phyloP scores from a whole-genome alignment of 2,888 invertebrate species.

The Caradrina clavipalpis region DNA sequence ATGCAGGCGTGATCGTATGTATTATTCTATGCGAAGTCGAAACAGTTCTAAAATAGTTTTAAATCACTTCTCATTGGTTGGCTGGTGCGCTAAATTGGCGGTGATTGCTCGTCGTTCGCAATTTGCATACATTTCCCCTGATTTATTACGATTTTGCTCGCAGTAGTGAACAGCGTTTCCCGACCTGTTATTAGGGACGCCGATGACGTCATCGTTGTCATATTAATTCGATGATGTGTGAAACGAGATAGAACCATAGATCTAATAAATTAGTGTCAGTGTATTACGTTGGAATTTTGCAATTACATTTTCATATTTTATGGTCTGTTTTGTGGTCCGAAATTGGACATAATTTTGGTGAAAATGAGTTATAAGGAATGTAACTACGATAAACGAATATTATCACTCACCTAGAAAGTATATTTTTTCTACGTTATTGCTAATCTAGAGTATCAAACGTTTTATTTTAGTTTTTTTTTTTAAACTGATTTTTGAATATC shows the following conservation, averaged over 20 bases:
- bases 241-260: slow-evolving; percentile 14
- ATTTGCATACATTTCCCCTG: slow-evolving; percentile 54
- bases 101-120: slow-evolving; percentile 37
- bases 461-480: too few relatives aligned
- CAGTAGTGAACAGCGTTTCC: slow-evolving; percentile 18
- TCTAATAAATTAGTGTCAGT: slow-evolving; percentile 26
- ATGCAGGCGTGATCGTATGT: too few relatives aligned
- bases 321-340: neutral
- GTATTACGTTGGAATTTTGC: slow-evolving; percentile 10
- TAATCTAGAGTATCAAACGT: neutral
- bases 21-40: neutral
- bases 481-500: too few relatives aligned
- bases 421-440: too few relatives aligned
- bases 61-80: slow-evolving; percentile 16
- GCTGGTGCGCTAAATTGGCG: slow-evolving; percentile 19
- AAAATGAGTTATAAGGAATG: neutral
- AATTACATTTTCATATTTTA: slow-evolving; percentile 46
- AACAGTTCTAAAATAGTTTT: slow-evolving; percentile 23
- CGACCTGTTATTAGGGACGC: slow-evolving; percentile 16
- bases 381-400: neutral
- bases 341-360: slow-evolving; percentile 2
- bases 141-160: slow-evolving; percentile 52
- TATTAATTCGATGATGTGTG: slow-evolving; percentile 32
- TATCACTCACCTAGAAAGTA: too few relatives aligned
- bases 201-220: slow-evolving; percentile 36